Base-by-base conservation (phyloP, 2,113 vertebrate species). In the Nesogale talazaci region DNA sequence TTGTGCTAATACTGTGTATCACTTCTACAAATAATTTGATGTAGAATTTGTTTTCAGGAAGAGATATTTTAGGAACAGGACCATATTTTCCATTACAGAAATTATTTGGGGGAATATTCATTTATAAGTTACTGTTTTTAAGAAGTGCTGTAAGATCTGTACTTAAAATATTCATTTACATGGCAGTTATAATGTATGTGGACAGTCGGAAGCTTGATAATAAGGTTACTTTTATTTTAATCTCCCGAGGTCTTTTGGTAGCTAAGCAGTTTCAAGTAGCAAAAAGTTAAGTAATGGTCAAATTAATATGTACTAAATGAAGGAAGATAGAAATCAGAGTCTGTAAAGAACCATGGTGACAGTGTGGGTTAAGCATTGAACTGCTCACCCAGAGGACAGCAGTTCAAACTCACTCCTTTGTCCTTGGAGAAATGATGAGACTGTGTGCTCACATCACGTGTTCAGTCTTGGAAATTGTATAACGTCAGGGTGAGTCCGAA, bases 61-160 rank as follows among this genome's bases (percentile, higher is more conserved):
- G 12, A 52, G 46, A 52, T 10, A 10, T 52, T 52, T 52, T 52
- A 52, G 46, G 46, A 52, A 52, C 46, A 52, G 5, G 42, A 52
- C 10, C 83, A 10, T 4, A 42, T 75, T 84, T 38, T 23, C 23
- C 61, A 11, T 94, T 86, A 57, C 1, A 57, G 56, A 31, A 67
- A 0, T 52, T 19, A 46, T 86, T 89, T 36, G 19, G 23, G 25
- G 10, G 23, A 34, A 75, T 56, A 10, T 57, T 14, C 0, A 17
- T 89, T 78, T 93, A 20, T 86, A 92, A 94, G 22, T 42, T 75
- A 7, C 42, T 17, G 38, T 61, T 86, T 52, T 70, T 83, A 70
- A 61, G 42, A 89, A 42, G 57, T 46, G 38, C 38, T 61, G 11
- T 70, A 8, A 40, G 83, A 88, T 61, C 22, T 34, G 6, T 75